These are phyloP conservation scores for Oncorhynchus gorbuscha DNA, from an alignment of 2,113 vertebrate genomes.

Conservation along the genomic window DNA sequence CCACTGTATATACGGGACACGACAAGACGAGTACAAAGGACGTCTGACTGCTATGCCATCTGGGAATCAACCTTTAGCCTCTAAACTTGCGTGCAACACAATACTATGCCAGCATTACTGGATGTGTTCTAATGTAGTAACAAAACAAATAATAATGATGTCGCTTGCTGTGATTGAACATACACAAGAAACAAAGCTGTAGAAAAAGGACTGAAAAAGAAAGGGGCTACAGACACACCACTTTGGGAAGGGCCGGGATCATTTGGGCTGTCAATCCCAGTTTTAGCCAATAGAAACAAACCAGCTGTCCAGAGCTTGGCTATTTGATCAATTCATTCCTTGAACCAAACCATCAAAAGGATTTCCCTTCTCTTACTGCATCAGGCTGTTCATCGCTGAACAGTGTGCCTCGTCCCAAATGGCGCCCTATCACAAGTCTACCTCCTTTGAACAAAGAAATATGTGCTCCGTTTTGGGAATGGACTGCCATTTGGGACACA, in stretches of 20 bases:
- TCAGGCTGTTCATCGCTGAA: not conserved
- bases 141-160: not conserved
- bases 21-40: too few relatives aligned
- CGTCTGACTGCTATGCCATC: too few relatives aligned
- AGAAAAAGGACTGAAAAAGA: constrained; percentile 12
- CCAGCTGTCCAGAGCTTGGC: not conserved
- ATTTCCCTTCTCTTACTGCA: not conserved
- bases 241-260: not conserved
- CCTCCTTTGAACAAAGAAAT: too few relatives aligned
- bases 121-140: not conserved
- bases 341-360: not conserved
- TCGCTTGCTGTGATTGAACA: constrained; percentile 13
- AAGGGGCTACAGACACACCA: not conserved
- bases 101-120: too few relatives aligned
- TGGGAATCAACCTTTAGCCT: too few relatives aligned
- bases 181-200: not conserved
- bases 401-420: not conserved
- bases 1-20: too few relatives aligned
- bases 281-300: constrained; percentile 28
- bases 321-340: not conserved
- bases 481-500: too few relatives aligned
- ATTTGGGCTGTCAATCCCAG: constrained; percentile 21
- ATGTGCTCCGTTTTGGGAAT: too few relatives aligned
- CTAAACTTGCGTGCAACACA: too few relatives aligned
- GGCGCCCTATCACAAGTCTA: too few relatives aligned